These are phyloP conservation scores for Ceryle rudis DNA, from an alignment of 2,797 vertebrate species.

Conservation along the genomic window DNA sequence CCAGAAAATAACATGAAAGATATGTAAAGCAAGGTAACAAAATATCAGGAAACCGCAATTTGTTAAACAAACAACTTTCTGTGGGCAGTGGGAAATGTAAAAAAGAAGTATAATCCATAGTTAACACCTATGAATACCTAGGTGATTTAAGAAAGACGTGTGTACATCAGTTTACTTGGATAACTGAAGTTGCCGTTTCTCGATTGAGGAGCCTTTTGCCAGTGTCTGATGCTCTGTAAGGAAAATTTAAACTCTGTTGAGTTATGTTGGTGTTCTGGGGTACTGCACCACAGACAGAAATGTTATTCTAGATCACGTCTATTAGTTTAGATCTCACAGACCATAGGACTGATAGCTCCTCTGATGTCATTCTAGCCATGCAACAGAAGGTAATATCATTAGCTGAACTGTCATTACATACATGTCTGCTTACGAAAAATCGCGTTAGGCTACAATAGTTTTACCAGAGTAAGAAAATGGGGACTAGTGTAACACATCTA, in stretches of 20 bases:
- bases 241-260: neutral
- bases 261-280: neutral
- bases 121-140: neutral
- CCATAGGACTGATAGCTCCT: neutral
- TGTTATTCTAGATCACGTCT: conserved; percentile 4
- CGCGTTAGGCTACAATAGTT: neutral
- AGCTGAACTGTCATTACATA: conserved; percentile 5
- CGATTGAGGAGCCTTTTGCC: neutral
- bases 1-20: neutral
- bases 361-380: conserved; percentile 39
- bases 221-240: neutral
- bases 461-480: neutral
- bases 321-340: conserved; percentile 48
- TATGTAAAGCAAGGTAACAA: neutral
- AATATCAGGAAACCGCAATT: neutral
- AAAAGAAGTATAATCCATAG: neutral
- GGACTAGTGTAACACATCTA: rapidly evolving
- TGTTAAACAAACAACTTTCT: neutral
- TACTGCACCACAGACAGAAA: conserved; percentile 10
- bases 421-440: conserved; percentile 13
- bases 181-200: neutral
- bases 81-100: neutral
- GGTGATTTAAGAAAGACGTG: neutral
- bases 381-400: conserved; percentile 20
- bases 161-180: neutral